phyloP scores from a whole-genome alignment of 1,140 invertebrate species.

The Carcinoscorpius rotundicauda region DNA sequence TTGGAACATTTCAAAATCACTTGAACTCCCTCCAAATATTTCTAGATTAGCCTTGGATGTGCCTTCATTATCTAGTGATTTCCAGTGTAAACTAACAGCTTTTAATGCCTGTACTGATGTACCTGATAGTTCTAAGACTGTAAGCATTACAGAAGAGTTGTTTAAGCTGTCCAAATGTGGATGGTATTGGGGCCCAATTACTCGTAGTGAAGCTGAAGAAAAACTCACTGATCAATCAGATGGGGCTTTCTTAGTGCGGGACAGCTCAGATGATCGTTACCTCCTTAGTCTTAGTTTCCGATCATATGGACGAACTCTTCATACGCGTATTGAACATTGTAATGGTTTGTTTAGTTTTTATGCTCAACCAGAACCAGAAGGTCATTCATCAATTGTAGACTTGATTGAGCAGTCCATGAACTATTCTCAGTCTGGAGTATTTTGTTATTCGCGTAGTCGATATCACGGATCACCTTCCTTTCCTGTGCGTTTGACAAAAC shows the following conservation, averaged over 20 bases:
- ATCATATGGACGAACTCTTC: slow-evolving; percentile 55
- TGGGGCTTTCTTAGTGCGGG: slow-evolving; percentile 61
- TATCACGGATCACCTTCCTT: slow-evolving; percentile 51
- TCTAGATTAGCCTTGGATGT: no score
- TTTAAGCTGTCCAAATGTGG: slow-evolving; percentile 46
- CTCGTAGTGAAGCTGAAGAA: slow-evolving; percentile 46
- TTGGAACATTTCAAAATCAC: no score
- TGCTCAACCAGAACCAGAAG: slow-evolving; percentile 48
- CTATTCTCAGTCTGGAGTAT: slow-evolving; percentile 50
- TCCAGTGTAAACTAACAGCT: no score
- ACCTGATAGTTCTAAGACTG: not conserved
- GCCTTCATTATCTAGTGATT: no score
- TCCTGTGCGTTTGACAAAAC: slow-evolving; percentile 58
- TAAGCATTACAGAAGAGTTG: slow-evolving; percentile 40
- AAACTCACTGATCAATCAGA: slow-evolving; percentile 54
- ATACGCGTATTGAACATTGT: slow-evolving; percentile 53
- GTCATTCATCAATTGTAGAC: slow-evolving; percentile 51
- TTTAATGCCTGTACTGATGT: no score
- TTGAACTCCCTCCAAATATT: no score
- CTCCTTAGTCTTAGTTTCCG: slow-evolving; percentile 57
- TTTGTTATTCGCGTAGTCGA: slow-evolving; percentile 54
- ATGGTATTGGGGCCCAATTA: slow-evolving; percentile 54
- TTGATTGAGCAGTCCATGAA: slow-evolving; percentile 56
- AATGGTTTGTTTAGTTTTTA: slow-evolving; percentile 53
- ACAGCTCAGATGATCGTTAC: slow-evolving; percentile 56